Evolutionary conservation across 2,797 vertebrate species (phyloP).

Genomic region (Streptopelia turtur): DNA sequence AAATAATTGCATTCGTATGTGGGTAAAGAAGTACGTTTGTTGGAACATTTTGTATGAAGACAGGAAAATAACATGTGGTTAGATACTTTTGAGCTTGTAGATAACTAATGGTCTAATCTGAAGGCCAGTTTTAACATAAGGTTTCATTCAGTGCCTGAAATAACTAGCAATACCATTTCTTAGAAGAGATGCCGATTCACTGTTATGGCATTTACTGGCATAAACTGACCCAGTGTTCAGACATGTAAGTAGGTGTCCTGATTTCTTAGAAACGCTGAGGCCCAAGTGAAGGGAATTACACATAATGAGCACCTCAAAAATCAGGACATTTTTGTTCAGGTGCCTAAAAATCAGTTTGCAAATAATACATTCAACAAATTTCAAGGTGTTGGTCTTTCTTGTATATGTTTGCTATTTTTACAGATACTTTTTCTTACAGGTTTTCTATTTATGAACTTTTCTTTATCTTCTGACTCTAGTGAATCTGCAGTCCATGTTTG

Average conservation of each 20-base stretch:
- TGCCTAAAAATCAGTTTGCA: background rate
- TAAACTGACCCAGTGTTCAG: background rate
- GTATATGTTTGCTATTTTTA: background rate
- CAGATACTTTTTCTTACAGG: background rate
- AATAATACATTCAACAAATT: background rate
- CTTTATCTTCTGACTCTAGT: background rate
- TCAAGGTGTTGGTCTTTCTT: background rate
- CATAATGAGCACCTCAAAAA: background rate
- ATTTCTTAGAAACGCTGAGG: conserved; percentile 27
- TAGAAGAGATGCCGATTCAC: background rate
- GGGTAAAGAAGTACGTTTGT: background rate
- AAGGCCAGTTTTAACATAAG: background rate
- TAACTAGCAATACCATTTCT: background rate
- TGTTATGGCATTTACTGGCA: background rate
- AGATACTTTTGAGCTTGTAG: background rate
- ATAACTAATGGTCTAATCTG: background rate
- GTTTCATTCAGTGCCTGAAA: background rate
- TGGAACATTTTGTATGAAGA: background rate
- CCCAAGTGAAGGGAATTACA: background rate
- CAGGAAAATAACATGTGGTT: background rate
- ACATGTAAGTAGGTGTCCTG: background rate
- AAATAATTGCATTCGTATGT: background rate
- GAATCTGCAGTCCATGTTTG: background rate
- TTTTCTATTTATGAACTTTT: background rate
- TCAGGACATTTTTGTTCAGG: background rate